Conservation (phyloP, 1,140 invertebrate species). For the Hormaphis cornu region DNA sequence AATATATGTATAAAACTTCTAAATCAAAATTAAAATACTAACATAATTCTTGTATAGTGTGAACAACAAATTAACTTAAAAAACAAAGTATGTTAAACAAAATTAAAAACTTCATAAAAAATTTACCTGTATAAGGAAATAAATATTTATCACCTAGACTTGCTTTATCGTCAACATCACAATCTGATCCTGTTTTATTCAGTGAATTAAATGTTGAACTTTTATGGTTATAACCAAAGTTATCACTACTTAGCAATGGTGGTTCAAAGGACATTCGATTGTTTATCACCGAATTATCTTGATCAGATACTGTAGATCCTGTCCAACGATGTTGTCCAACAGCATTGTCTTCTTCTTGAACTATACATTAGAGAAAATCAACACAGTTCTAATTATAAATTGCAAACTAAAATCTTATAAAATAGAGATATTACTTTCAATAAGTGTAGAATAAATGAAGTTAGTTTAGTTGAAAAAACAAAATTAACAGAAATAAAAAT, state of each 20-base stretch:
- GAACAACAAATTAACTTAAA: too few species aligned
- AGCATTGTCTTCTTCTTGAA: slow-evolving; percentile 33
- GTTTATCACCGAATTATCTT: slow-evolving; percentile 33
- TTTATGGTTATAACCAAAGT: slow-evolving; percentile 18
- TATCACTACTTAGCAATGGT: slow-evolving; percentile 21
- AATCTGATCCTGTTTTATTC: slow-evolving; percentile 19
- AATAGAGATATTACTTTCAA: background rate
- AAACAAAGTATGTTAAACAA: too few species aligned
- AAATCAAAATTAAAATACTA: too few species aligned
- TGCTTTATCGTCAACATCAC: slow-evolving; percentile 32
- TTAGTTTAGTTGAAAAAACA: too few species aligned
- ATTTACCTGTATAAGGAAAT: slow-evolving; percentile 45
- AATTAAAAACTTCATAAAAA: too few species aligned
- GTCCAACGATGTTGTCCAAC: slow-evolving; percentile 37
- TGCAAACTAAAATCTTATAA: background rate
- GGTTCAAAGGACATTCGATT: slow-evolving; percentile 32
- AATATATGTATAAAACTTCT: too few species aligned
- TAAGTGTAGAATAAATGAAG: background rate
- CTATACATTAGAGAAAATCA: slow-evolving; percentile 3
- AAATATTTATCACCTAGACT: slow-evolving; percentile 42
- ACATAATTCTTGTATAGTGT: too few species aligned
- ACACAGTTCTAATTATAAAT: background rate
- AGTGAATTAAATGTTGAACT: slow-evolving; percentile 24
- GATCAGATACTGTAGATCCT: slow-evolving; percentile 37
- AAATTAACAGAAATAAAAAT: too few species aligned